These are phyloP conservation scores for Macropodus opercularis DNA, from an alignment of 2,797 vertebrate genomes.

Conservation along the genomic window DNA sequence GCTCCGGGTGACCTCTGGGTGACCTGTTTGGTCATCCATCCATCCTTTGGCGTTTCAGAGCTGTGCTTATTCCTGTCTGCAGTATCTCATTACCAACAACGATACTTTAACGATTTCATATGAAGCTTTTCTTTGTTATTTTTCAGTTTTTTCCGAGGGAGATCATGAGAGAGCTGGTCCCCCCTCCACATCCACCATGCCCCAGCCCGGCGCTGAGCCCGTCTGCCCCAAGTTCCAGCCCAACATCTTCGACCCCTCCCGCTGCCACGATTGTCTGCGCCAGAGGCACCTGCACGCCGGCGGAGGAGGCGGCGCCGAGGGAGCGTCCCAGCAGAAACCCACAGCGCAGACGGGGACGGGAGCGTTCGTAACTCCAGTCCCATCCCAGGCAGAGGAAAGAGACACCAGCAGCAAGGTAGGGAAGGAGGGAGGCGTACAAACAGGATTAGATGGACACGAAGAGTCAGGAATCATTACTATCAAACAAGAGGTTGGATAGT, in stretches of 20 bases:
- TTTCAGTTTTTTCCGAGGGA: constrained; percentile 39
- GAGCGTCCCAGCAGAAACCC: constrained; percentile 35
- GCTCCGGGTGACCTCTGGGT: too few species aligned
- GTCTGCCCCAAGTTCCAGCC: constrained; percentile 86
- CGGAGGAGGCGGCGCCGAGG: constrained; percentile 23
- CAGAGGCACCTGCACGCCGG: constrained; percentile 79
- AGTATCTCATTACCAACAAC: neutral
- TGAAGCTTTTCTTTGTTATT: neutral
- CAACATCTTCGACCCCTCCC: constrained; percentile 86
- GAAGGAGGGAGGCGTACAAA: constrained; percentile 26
- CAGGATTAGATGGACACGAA: constrained; percentile 34
- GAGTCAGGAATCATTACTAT: too few species aligned
- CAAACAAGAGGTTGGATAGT: too few species aligned
- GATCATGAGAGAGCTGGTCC: constrained; percentile 51
- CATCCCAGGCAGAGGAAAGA: constrained; percentile 66
- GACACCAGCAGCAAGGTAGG: constrained; percentile 78
- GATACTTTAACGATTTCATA: neutral
- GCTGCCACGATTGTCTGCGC: constrained; percentile 87
- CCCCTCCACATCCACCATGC: constrained; percentile 74
- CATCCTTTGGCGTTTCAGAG: neutral
- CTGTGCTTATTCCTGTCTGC: constrained; percentile 17
- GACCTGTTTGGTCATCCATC: neutral
- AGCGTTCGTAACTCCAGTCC: constrained; percentile 50
- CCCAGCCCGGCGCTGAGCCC: constrained; percentile 66
- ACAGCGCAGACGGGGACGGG: constrained; percentile 9